Base-by-base conservation (phyloP, 2,888 invertebrate species). In the Lacanobia oleracea region DNA sequence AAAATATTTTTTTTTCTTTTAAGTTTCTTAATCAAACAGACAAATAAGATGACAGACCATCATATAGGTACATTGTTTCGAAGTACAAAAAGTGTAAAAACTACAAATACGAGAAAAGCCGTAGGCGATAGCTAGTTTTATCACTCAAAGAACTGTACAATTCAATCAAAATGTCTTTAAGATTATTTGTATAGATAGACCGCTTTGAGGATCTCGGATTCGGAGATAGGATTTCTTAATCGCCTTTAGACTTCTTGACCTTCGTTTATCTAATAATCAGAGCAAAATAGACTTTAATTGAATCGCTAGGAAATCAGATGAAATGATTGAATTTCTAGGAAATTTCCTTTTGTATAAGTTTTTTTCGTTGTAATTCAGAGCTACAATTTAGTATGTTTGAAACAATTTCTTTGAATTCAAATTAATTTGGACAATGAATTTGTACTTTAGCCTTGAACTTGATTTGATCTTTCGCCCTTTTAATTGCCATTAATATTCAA, bases 231-330 rank as follows among this genome's bases (percentile, higher is more conserved):
- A 60, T 48, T 53, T 57, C 43, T 45, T 57, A 61, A 60, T 79
- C 14, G 40, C 16, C 33, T 64, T 67, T 23, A 16, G 43, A 54
- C 51, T 27, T 59, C 45, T 70, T 63, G 75, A 67, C 53, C 48
- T 61, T 51, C 14, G 12, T 48, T 33, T 40, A 14, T 57, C 23
- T n/a, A 16, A 48, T 61, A 63, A 53, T 61, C 54, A 23, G 18
- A 53, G 10, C 2, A 21, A 53, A 81, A 64, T 45, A 33, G 40
- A 48, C 61, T 81, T 54, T 64, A 69, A 78, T 81, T 68, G 63
- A 63, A 68, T 64, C 14, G 21, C 33, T 37, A 53, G 43, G 18
- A 62, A 75, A 75, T 80, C 57, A 50, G 43, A 64, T 64, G 10
- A 60, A 43, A 48, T 43, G 3, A 53, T 43, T 79, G 16, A 48